Base-by-base conservation (phyloP, 2,797 vertebrate species). In the Alauda arvensis region DNA sequence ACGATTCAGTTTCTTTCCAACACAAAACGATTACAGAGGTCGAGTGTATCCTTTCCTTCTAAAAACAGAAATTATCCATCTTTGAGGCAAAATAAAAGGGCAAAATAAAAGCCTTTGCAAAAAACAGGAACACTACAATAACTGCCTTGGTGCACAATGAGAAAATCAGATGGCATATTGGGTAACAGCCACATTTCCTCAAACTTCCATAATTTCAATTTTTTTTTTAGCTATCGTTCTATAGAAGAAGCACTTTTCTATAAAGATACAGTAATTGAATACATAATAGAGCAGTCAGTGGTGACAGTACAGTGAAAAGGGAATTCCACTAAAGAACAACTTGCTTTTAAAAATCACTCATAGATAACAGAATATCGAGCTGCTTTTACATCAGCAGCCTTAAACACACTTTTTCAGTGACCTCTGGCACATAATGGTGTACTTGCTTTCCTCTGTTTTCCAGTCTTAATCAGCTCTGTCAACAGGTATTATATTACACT, bases 281-380 rank as follows among this genome's bases (percentile, higher is more conserved):
- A 78, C 39, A 87, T 66, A 93, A 92, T 87, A 81, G 83, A 89
- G 42, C 74, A 91, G 77, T 72, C 83, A 91, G 39, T 70, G 52
- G 53, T 85, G 89, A 90, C 65, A 91, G 56, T 72, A 67, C 83
- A 57, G 40, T 83, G 87, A 91, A 91, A 93, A 89, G 79, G 82
- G 25, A 49, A 83, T 88, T 76, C 83, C 74, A 67, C 87, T 78
- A 83, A 71, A 81, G 85, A 70, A 43, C 23, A 91, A 70, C 39
- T 63, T 2, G 0, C 56, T 87, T 88, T 81, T 93, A 84, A 89
- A 89, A 89, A 87, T 67, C 63, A 85, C 52, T n/a, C 17, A 31
- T 1, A 76, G 83, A 78, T 49, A 90, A 77, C n/a, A 60, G 56
- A 89, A 74, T 67, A 78, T 62, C 23, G 26, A 69, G 17, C 66